These are phyloP conservation scores for Crypturellus tataupa DNA, from an alignment of 2,797 vertebrate species.

Conservation along the genomic window DNA sequence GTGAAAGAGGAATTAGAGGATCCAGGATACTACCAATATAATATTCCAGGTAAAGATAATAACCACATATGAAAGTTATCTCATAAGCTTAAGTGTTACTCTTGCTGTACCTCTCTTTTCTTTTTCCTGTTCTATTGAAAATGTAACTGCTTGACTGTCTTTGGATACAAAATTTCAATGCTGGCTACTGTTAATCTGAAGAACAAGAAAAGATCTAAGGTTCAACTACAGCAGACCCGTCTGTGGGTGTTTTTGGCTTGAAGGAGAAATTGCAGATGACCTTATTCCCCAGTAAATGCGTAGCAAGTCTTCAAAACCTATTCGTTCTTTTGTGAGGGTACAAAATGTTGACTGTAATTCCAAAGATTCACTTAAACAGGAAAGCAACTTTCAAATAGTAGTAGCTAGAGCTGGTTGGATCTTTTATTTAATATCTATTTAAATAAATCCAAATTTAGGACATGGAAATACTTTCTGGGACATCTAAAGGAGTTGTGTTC, in stretches of 20 bases:
- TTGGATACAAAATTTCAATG: background rate
- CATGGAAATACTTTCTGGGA: background rate
- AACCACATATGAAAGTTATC: background rate
- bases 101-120: background rate
- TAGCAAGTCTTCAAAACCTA: background rate
- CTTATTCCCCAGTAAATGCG: background rate
- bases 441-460: background rate
- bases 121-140: background rate
- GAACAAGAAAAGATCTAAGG: background rate
- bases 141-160: background rate
- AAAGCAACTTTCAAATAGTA: background rate
- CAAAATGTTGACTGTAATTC: background rate
- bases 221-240: background rate
- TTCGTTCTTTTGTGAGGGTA: background rate
- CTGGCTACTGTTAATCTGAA: background rate
- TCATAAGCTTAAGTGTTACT: background rate
- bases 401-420: background rate
- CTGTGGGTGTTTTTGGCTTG: background rate
- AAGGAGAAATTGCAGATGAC: background rate
- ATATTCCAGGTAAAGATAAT: constrained; percentile 76
- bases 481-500: background rate
- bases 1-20: constrained; percentile 83
- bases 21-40: constrained; percentile 80
- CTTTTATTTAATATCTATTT: background rate
- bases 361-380: background rate